A percentile compares a stretch with the other conserved stretches of the same genome.
Conservation (phyloP, 2,113 vertebrate species). For the Sigmodon hispidus region DNA sequence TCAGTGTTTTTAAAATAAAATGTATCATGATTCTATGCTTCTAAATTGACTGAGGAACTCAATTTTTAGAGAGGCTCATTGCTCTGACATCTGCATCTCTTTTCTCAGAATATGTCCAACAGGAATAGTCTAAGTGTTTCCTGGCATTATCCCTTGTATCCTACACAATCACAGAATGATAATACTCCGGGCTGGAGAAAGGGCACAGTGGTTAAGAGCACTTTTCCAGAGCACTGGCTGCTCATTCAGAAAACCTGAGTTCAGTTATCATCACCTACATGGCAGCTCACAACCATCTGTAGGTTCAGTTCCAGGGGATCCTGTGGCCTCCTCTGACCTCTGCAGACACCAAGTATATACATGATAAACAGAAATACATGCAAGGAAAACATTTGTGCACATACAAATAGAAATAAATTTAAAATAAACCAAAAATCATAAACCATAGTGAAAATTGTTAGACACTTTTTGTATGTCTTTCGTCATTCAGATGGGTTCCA, state of each 20-base stretch:
- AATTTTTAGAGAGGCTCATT: not conserved
- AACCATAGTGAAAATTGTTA: not conserved
- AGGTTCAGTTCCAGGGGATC: not conserved
- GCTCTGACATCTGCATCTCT: not conserved
- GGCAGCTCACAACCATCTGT: not conserved
- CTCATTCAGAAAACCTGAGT: too few relatives aligned
- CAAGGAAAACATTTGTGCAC: not conserved
- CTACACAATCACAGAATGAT: not conserved
- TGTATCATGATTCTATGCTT: not conserved
- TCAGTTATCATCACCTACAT: not conserved
- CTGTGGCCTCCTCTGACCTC: not conserved
- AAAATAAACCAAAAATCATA: not conserved
- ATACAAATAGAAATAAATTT: not conserved
- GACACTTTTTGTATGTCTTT: not conserved
- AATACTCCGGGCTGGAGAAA: not conserved
- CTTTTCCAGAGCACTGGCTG: not conserved
- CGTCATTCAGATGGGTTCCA: not conserved
- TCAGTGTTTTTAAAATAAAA: not conserved
- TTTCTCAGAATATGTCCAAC: not conserved
- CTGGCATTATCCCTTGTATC: not conserved
- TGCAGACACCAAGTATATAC: not conserved
- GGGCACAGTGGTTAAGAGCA: not conserved
- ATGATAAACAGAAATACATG: not conserved
- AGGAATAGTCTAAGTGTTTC: not conserved
- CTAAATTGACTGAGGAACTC: not conserved